Evolutionary conservation across 2,113 vertebrate genomes (phyloP).

Genomic region (Cololabis saira): DNA sequence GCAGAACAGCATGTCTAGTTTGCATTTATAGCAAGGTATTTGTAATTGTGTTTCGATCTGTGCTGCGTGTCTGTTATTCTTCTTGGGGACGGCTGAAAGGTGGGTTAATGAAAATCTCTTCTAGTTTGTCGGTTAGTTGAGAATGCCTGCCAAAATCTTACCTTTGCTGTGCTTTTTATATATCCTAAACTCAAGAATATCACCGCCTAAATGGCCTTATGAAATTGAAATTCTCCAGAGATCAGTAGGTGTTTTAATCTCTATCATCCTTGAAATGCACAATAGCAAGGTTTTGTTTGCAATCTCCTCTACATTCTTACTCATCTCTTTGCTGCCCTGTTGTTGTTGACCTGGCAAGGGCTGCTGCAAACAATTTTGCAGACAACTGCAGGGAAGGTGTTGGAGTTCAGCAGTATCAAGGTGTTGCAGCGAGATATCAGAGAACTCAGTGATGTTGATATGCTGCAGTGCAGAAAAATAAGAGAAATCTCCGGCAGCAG

Average conservation of each 20-base stretch:
- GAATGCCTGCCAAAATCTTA: slow-evolving; percentile 18
- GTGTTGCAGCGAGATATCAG: slow-evolving; percentile 65
- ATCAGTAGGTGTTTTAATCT: slow-evolving; percentile 25
- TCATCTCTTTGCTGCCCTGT: slow-evolving; percentile 25
- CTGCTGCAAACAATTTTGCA: slow-evolving; percentile 34
- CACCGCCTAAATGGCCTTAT: too few species aligned
- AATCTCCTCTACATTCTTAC: slow-evolving; percentile 28
- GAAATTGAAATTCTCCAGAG: slow-evolving; percentile 7
- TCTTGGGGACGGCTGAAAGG: slow-evolving; percentile 44
- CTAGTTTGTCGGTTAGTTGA: slow-evolving; percentile 55
- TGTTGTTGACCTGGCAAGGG: slow-evolving; percentile 37
- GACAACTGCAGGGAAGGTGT: slow-evolving; percentile 40
- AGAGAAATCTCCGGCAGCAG: slow-evolving; percentile 52
- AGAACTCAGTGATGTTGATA: slow-evolving; percentile 40
- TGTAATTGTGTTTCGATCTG: slow-evolving; percentile 66
- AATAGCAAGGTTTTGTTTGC: slow-evolving; percentile 22
- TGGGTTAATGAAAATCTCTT: slow-evolving; percentile 61
- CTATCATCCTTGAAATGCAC: slow-evolving; percentile 8
- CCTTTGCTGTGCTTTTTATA: neutral
- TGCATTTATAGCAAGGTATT: slow-evolving; percentile 36
- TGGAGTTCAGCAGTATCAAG: slow-evolving; percentile 55
- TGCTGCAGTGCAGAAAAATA: slow-evolving; percentile 40
- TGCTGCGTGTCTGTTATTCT: slow-evolving; percentile 53
- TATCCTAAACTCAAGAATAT: too few species aligned
- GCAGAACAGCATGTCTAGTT: slow-evolving; percentile 14